Base-by-base conservation (phyloP, 1,140 invertebrate genomes). In the Branchinecta lynchi region DNA sequence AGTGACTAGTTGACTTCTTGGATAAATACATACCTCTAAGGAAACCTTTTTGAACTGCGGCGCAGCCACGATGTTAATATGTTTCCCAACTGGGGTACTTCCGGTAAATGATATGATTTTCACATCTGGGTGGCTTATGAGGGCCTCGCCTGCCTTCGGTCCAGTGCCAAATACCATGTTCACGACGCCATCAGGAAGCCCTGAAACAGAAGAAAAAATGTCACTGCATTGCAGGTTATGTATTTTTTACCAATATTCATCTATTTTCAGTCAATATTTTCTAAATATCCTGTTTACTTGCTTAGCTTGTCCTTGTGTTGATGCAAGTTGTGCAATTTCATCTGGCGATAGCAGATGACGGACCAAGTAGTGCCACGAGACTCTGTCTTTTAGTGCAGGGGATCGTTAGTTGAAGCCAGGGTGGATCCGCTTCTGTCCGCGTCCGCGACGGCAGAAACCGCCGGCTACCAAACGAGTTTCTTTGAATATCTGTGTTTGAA, bases 151-250 rank as follows among this genome's bases (percentile, higher is more conserved):
- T 67, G 79, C 82, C 66, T 74, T 75, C 7, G 75, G 75, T 9
- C 84, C 83, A 67, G 74, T 74, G 20, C 84, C 84, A 76, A 84
- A 83, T 12, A 85, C 81, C 74, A 85, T 79, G 73, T 85, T 86
- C 0, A 84, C 76, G 7, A 85, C 84, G 68, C 84, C 84, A 46
- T 78, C 71, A 0, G 84, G 84, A 17, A 86, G 73, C 43, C 82
- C 83, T 82, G 67, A 60, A 66, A 69, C n/a, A 68, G 21, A 44
- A 65, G 65, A 71, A 21, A 67, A 46, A 65, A 72, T 15, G 46
- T 5, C 69, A 44, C 21, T 45, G 46, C 5, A 66, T 32, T 43
- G 45, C 5, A 5, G 15, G 9, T 8, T 65, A 72, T 21, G 12
- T n/a, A 65, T 43, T 67, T 43, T 67, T 44, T 32, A 32, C 32